Percentiles rank a stretch among this genome's conserved stretches.
phyloP scores from a whole-genome alignment of 2,888 invertebrate genomes.

The Pelosia muscerda region DNA sequence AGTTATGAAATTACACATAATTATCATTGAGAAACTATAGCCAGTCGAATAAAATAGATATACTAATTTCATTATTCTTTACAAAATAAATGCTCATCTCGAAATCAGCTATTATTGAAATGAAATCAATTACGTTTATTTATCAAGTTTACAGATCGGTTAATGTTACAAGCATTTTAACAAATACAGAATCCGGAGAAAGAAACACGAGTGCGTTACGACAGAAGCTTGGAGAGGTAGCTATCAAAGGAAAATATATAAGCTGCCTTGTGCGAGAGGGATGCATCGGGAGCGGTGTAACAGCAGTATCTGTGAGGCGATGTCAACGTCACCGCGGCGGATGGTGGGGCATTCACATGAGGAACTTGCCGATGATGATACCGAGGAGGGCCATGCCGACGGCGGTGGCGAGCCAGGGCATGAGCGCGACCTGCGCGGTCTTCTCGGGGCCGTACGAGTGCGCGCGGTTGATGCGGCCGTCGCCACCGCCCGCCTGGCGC shows the following conservation, averaged over 20 bases:
- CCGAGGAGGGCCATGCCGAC: conserved; percentile 91
- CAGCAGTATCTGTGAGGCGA: conserved; percentile 71
- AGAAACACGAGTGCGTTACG: conserved; percentile 39
- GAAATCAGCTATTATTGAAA: neutral
- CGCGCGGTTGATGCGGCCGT: conserved; percentile 71
- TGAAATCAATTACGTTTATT: neutral
- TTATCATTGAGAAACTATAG: neutral
- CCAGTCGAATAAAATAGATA: neutral
- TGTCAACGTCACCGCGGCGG: conserved; percentile 66
- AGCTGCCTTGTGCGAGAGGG: conserved; percentile 68
- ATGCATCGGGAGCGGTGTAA: conserved; percentile 71
- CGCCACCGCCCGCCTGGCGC: conserved; percentile 78
- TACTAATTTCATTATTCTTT: neutral
- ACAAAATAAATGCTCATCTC: neutral
- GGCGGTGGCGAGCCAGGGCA: conserved; percentile 89
- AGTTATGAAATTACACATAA: neutral
- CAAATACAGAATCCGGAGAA: conserved; percentile 19
- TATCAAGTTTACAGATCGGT: neutral
- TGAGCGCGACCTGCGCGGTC: conserved; percentile 85
- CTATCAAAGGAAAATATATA: conserved; percentile 53
- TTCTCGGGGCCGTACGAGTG: conserved; percentile 86
- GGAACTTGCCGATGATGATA: conserved; percentile 92
- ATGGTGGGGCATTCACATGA: conserved; percentile 89
- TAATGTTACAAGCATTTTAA: conserved; percentile 20
- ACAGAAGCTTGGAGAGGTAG: conserved; percentile 49